A percentile compares a stretch with the other conserved stretches of the same genome.
Evolutionary conservation across 2,113 vertebrate species (phyloP).

Genomic region (Phrynocephalus versicolor): DNA sequence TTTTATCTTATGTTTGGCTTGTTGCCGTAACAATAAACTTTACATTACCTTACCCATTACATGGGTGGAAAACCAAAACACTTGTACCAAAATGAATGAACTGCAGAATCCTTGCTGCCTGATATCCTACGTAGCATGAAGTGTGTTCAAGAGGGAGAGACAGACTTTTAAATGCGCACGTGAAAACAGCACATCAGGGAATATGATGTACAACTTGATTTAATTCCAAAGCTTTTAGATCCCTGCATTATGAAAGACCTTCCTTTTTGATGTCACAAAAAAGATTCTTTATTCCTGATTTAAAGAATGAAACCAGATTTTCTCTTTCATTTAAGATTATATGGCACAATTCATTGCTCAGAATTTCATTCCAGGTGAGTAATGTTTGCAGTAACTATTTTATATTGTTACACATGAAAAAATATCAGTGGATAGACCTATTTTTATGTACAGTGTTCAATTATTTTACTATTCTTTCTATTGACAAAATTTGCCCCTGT

Average conservation of each 20-base stretch:
- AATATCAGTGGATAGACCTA: not conserved
- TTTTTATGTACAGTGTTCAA: not conserved
- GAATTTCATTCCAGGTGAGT: slow-evolving; percentile 29
- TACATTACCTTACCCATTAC: no score
- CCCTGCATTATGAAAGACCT: slow-evolving; percentile 18
- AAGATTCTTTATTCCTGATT: slow-evolving; percentile 38
- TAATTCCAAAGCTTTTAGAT: not conserved
- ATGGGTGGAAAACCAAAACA: no score
- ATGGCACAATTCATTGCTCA: slow-evolving; percentile 19
- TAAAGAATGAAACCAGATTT: slow-evolving; percentile 34
- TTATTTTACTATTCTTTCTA: slow-evolving; percentile 7
- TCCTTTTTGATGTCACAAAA: slow-evolving; percentile 16
- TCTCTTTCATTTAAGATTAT: slow-evolving; percentile 21
- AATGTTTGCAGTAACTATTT: slow-evolving; percentile 22
- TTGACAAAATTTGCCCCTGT: not conserved
- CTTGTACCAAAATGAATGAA: no score
- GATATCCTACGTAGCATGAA: no score
- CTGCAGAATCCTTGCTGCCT: no score
- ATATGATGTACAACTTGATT: not conserved
- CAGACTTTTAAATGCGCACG: not conserved
- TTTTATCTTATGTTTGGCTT: no score
- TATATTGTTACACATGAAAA: slow-evolving; percentile 4
- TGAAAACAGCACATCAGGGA: not conserved
- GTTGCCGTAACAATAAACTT: no score
- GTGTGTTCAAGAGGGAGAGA: no score